These are phyloP conservation scores for Heliconius himera DNA, from an alignment of 1,140 invertebrate species.

Conservation along the genomic window DNA sequence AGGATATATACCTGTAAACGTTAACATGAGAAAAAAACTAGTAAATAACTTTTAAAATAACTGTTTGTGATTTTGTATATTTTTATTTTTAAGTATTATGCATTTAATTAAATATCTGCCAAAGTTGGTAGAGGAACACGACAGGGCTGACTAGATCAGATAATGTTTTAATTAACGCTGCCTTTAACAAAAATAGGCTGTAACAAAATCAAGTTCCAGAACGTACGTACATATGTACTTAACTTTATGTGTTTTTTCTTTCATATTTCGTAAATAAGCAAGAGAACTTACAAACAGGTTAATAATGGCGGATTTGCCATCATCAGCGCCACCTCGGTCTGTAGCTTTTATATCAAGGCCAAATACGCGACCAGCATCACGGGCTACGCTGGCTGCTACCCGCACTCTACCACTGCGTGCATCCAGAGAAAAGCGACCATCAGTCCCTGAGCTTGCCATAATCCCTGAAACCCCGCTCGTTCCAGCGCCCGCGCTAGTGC, in stretches of 20 bases:
- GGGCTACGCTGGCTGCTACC: conserved; percentile 84
- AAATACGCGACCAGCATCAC: conserved; percentile 88
- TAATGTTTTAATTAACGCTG: too few species aligned
- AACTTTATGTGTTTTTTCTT: too few species aligned
- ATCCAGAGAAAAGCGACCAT: conserved; percentile 86
- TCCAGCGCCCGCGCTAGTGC: conserved; percentile 83
- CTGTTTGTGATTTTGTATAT: too few species aligned
- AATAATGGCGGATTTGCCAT: conserved; percentile 90
- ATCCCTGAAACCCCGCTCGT: background rate
- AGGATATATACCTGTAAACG: conserved; percentile 87
- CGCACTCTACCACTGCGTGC: conserved; percentile 87
- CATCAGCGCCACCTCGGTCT: conserved; percentile 88
- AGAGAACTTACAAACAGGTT: conserved; percentile 89
- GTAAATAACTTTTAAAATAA: too few species aligned
- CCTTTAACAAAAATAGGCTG: too few species aligned
- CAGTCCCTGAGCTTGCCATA: background rate
- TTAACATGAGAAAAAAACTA: background rate
- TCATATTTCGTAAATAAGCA: background rate
- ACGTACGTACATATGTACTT: too few species aligned
- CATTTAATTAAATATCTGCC: too few species aligned
- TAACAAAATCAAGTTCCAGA: too few species aligned
- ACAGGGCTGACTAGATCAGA: too few species aligned
- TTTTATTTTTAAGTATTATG: too few species aligned
- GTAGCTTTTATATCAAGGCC: conserved; percentile 95
- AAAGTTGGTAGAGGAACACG: too few species aligned